Percentiles rank a stretch among this genome's conserved stretches.
These are phyloP conservation scores for Silurus asotus DNA, from an alignment of 2,113 vertebrate genomes.

Conservation along the genomic window DNA sequence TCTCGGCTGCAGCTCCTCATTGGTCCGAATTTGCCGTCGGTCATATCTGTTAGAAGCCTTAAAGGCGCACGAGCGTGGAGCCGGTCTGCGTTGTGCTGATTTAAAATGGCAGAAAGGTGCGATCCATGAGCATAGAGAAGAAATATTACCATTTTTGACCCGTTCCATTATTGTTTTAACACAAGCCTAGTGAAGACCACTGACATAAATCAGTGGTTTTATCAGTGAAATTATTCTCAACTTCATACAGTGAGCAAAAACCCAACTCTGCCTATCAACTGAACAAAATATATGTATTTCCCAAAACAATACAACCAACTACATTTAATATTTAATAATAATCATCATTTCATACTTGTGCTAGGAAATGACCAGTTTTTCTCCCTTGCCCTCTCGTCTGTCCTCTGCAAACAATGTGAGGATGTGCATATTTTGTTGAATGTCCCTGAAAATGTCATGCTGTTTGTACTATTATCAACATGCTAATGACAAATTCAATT, in stretches of 20 bases:
- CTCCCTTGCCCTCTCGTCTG: slow-evolving; percentile 43
- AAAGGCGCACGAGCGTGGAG: slow-evolving; percentile 6
- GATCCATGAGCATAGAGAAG: not conserved
- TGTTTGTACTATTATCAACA: slow-evolving; percentile 60
- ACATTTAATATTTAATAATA: not conserved
- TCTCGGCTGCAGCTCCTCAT: slow-evolving; percentile 57
- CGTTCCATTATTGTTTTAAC: not conserved
- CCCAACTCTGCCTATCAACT: not conserved
- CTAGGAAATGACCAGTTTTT: not conserved
- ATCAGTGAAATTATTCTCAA: not conserved
- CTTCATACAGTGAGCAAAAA: not conserved
- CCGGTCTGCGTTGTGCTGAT: not conserved
- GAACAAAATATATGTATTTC: not conserved
- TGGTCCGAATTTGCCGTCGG: slow-evolving; percentile 45
- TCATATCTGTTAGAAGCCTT: slow-evolving; percentile 20
- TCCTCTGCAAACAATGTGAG: slow-evolving; percentile 37
- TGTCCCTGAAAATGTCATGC: slow-evolving; percentile 68
- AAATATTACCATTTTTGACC: not conserved
- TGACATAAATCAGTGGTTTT: too few species aligned
- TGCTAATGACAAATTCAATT: slow-evolving; percentile 70
- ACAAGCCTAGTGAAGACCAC: not conserved
- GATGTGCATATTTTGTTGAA: slow-evolving; percentile 53
- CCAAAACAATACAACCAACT: not conserved
- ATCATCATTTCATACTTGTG: not conserved
- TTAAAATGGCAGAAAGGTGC: slow-evolving; percentile 34